phyloP scores from a whole-genome alignment of 1,140 invertebrate genomes.

The Propsilocerus akamusi region DNA sequence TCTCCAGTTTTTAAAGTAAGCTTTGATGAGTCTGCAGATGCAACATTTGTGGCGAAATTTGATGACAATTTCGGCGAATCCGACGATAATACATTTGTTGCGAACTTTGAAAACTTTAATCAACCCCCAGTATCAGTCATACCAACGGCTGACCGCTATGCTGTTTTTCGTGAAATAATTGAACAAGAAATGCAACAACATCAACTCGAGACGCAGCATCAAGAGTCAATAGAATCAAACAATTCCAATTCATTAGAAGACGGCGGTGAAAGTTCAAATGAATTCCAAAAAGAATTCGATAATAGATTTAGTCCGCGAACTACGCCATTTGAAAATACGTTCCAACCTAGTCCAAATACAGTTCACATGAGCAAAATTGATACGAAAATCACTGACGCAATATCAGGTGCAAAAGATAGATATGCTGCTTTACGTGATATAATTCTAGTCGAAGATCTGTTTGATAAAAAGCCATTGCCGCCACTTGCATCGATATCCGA shows the following conservation, averaged over 20 bases:
- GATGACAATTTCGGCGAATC: constrained; percentile 32
- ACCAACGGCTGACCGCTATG: constrained; percentile 51
- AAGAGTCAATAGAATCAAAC: background rate
- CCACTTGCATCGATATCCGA: background rate
- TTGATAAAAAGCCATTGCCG: constrained; percentile 25
- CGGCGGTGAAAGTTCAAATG: background rate
- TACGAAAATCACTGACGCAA: constrained; percentile 25
- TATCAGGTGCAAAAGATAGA: constrained; percentile 33
- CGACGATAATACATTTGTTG: constrained; percentile 27
- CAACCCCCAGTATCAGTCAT: constrained; percentile 23
- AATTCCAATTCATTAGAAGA: constrained; percentile 8
- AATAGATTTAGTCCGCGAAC: constrained; percentile 5
- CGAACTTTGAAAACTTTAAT: constrained; percentile 40
- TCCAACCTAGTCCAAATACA: constrained; percentile 13
- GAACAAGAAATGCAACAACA: constrained; percentile 41
- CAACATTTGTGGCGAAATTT: constrained; percentile 28
- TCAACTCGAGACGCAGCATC: constrained; percentile 16
- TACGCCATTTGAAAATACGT: constrained; percentile 3
- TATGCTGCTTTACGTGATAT: constrained; percentile 53
- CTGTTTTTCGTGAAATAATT: constrained; percentile 65
- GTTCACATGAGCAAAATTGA: constrained; percentile 17
- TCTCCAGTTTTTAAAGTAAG: constrained; percentile 31
- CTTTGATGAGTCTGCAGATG: constrained; percentile 26
- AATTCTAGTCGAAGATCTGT: constrained; percentile 34
- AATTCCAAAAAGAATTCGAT: constrained; percentile 4